Evolutionary conservation across 2,888 invertebrate species (phyloP).

Genomic region (Xiphydria camelus): DNA sequence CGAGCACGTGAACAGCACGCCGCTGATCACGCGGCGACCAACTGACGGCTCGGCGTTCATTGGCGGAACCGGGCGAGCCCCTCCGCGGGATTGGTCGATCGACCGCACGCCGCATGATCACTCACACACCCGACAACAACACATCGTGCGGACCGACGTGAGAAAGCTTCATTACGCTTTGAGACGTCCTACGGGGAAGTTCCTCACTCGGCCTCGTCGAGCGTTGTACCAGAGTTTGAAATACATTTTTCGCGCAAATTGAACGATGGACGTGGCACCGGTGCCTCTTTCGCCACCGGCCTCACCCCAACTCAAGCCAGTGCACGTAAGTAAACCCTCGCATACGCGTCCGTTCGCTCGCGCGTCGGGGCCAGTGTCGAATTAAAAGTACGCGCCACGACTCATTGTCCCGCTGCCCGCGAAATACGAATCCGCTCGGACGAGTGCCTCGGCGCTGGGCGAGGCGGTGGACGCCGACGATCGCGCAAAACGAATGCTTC

Average conservation of each 20-base stretch:
- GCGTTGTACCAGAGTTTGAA: background rate
- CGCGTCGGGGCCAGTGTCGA: background rate
- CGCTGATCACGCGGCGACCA: constrained; percentile 74
- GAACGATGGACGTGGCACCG: constrained; percentile 36
- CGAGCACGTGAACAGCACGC: constrained; percentile 86
- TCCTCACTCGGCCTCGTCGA: constrained; percentile 1
- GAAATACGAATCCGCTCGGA: constrained; percentile 8
- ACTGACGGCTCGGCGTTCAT: constrained; percentile 68
- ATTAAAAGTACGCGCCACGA: constrained; percentile 5
- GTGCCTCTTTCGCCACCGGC: constrained; percentile 52
- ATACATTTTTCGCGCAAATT: constrained; percentile 2
- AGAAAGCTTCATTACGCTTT: constrained; percentile 50
- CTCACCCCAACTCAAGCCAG: constrained; percentile 49
- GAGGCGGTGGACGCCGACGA: too few species aligned
- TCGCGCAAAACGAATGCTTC: too few species aligned
- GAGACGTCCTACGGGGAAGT: constrained; percentile 37
- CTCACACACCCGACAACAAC: constrained; percentile 59
- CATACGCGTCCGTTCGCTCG: background rate
- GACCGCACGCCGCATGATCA: constrained; percentile 54
- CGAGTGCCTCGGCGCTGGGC: background rate
- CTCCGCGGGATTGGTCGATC: constrained; percentile 65
- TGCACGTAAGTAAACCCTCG: constrained; percentile 36
- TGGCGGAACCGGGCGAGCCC: constrained; percentile 74
- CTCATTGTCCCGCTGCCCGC: constrained; percentile 7
- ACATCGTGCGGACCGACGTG: constrained; percentile 43